Conservation (phyloP, 2,888 invertebrate species). For the Augiades crinisus region DNA sequence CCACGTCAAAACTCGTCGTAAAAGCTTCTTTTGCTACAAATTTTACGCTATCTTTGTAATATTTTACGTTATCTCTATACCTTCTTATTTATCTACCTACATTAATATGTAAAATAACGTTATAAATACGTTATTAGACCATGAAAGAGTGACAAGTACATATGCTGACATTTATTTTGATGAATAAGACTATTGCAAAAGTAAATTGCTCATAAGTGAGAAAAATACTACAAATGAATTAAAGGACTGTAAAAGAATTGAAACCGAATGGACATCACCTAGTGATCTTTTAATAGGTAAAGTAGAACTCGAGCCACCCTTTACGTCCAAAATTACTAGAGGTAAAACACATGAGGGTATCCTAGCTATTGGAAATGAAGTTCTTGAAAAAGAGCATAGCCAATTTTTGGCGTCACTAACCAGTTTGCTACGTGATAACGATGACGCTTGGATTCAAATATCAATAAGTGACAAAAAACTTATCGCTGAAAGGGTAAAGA, state of each 20-base stretch:
- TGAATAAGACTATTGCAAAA: slow-evolving; percentile 46
- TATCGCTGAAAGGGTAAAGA: slow-evolving; percentile 49
- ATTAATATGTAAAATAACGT: slow-evolving; percentile 46
- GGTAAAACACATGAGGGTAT: slow-evolving; percentile 68
- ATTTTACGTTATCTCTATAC: neutral
- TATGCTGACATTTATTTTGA: slow-evolving; percentile 64
- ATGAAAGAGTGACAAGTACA: slow-evolving; percentile 54
- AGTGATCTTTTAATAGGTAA: slow-evolving; percentile 64
- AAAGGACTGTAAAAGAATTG: slow-evolving; percentile 15
- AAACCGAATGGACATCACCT: slow-evolving; percentile 61
- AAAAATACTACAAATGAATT: slow-evolving; percentile 18
- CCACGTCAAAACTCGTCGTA: no score
- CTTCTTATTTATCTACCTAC: neutral
- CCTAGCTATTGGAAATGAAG: slow-evolving; percentile 56
- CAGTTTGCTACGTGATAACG: slow-evolving; percentile 52
- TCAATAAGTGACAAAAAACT: slow-evolving; percentile 49
- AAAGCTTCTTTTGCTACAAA: no score
- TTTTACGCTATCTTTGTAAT: no score
- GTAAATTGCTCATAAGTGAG: slow-evolving; percentile 21
- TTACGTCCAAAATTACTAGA: slow-evolving; percentile 70
- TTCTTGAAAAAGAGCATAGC: slow-evolving; percentile 49
- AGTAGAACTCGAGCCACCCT: slow-evolving; percentile 61
- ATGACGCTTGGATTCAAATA: slow-evolving; percentile 59
- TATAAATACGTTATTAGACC: slow-evolving; percentile 39
- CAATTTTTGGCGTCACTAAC: slow-evolving; percentile 46